phyloP scores from a whole-genome alignment of 2,888 invertebrate genomes.

The Smittia sp. region DNA sequence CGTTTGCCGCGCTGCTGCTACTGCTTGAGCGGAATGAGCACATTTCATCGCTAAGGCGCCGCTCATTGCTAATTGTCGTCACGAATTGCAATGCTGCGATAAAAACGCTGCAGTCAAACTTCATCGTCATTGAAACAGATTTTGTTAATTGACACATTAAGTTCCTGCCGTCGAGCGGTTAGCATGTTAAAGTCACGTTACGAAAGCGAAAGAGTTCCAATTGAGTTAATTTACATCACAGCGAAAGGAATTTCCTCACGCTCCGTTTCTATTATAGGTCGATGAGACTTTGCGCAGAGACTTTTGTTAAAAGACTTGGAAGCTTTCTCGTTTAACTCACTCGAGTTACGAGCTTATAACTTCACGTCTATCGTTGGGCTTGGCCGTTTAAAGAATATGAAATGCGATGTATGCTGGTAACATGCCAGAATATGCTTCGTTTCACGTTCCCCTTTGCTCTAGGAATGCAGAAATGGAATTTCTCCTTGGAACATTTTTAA shows the following conservation, averaged over 20 bases:
- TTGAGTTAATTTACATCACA: conserved; percentile 31
- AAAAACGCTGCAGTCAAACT: background rate
- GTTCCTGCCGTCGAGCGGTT: background rate
- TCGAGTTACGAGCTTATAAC: no score
- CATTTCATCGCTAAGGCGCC: background rate
- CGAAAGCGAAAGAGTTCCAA: conserved; percentile 10
- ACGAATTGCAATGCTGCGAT: conserved; percentile 14
- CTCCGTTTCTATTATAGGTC: background rate
- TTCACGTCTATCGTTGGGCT: no score
- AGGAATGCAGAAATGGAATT: background rate
- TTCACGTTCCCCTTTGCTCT: background rate
- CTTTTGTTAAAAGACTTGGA: no score
- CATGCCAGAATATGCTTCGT: conserved; percentile 21
- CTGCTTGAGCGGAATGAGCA: background rate
- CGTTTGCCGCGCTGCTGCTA: background rate
- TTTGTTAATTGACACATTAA: conserved; percentile 36
- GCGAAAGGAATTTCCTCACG: background rate
- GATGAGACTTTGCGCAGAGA: background rate
- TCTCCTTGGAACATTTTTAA: background rate
- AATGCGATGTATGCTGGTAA: background rate
- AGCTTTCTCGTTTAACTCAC: no score
- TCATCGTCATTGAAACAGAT: background rate
- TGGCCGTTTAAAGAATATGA: background rate
- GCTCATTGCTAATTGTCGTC: conserved; percentile 20
- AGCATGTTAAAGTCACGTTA: conserved; percentile 25